Conservation (phyloP, 2,797 vertebrate species). For the Chelonia mydas region DNA sequence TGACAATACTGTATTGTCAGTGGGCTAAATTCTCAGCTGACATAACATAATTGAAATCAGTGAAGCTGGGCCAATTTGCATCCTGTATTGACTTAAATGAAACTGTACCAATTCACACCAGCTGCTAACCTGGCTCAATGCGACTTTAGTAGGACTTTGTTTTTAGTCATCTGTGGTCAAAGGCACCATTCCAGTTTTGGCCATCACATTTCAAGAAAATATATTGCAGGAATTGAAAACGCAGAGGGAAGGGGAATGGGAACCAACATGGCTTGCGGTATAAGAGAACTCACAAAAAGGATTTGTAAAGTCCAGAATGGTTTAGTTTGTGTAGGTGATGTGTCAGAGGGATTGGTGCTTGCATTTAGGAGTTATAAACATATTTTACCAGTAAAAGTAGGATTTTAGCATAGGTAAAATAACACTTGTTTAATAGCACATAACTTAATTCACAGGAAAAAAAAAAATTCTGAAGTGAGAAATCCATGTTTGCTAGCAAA, state of each 20-base stretch:
- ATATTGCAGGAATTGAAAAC: background rate
- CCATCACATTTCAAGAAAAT: background rate
- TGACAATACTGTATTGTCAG: background rate
- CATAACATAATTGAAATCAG: slow-evolving; percentile 37
- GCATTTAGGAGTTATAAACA: background rate
- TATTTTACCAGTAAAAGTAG: background rate
- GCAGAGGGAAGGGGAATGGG: background rate
- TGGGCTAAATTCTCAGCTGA: slow-evolving; percentile 11
- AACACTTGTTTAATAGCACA: slow-evolving; percentile 2
- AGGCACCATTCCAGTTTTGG: background rate
- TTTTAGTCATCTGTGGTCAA: background rate
- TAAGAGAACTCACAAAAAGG: background rate
- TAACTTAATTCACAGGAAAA: background rate
- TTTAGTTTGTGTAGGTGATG: background rate
- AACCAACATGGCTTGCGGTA: too few species aligned
- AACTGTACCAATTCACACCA: slow-evolving; percentile 15
- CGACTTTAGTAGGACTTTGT: slow-evolving; percentile 1
- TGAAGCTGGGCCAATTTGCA: slow-evolving; percentile 29
- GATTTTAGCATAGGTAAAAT: background rate
- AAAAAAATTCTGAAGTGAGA: background rate
- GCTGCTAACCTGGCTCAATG: background rate
- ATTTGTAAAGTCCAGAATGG: background rate
- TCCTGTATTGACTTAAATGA: slow-evolving; percentile 6
- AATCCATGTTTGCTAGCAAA: background rate
- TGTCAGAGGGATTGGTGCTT: background rate